Conservation (phyloP, 1,140 invertebrate genomes). For the Zeugodacus cucurbitae region DNA sequence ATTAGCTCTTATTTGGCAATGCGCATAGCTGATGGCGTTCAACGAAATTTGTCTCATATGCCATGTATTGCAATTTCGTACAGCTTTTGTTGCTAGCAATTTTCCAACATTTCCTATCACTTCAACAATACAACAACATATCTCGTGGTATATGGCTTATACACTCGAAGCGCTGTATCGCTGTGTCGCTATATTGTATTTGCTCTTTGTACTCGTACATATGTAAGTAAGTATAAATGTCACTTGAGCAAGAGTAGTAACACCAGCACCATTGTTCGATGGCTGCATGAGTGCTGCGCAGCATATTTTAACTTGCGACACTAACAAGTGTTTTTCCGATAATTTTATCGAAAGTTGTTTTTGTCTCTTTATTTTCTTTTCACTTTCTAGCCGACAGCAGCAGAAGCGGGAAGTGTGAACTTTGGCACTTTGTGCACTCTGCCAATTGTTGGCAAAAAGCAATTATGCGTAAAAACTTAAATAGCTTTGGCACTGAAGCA, state of each 20-base stretch:
- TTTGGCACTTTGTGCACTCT: slow-evolving; percentile 10
- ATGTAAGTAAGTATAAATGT: background rate
- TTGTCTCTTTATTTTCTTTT: background rate
- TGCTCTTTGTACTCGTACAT: background rate
- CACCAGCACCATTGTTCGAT: background rate
- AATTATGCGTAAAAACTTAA: slow-evolving; percentile 29
- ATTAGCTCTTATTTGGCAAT: background rate
- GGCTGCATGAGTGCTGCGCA: background rate
- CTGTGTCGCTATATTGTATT: too few species aligned
- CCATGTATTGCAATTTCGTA: background rate
- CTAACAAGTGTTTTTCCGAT: background rate
- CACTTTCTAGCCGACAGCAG: background rate
- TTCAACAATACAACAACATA: background rate
- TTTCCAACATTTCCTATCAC: background rate
- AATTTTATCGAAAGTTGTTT: background rate
- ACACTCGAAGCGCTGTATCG: too few species aligned
- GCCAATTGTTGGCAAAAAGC: slow-evolving; percentile 12
- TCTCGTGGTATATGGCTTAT: too few species aligned
- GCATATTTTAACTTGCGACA: background rate
- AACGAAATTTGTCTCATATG: background rate
- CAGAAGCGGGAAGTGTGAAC: slow-evolving; percentile 9
- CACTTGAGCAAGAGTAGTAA: background rate
- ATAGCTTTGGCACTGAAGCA: slow-evolving; percentile 2
- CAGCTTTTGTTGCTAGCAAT: background rate
- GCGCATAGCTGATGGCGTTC: background rate